phyloP scores from a whole-genome alignment of 2,888 invertebrate species.

The Meteorus colon region DNA sequence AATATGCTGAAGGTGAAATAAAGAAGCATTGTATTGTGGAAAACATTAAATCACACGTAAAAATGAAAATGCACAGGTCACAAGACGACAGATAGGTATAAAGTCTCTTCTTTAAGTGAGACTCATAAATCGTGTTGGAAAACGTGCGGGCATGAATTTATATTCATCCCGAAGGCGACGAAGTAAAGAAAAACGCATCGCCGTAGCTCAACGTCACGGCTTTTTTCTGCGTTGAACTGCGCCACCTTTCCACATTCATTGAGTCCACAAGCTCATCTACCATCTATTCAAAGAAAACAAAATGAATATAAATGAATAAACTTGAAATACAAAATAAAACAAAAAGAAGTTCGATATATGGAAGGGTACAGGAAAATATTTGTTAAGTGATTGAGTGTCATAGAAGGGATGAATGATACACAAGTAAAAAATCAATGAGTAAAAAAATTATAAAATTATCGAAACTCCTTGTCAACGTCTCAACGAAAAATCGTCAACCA shows the following conservation, averaged over 20 bases:
- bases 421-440: too few relatives aligned
- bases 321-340: neutral
- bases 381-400: neutral
- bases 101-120: conserved; percentile 61
- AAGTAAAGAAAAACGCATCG: conserved; percentile 28
- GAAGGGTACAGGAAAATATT: neutral
- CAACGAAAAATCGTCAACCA: too few relatives aligned
- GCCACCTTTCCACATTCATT: neutral
- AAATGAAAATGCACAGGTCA: conserved; percentile 21
- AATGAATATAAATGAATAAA: conserved; percentile 2
- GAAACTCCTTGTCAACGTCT: too few relatives aligned
- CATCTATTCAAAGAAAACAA: neutral
- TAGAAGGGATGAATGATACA: neutral
- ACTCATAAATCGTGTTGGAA: conserved; percentile 58
- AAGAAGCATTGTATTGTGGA: neutral
- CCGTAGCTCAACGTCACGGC: conserved; percentile 23
- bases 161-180: conserved; percentile 36
- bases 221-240: conserved; percentile 5
- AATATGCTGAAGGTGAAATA: neutral
- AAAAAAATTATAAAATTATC: too few relatives aligned
- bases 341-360: neutral
- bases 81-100: conserved; percentile 34
- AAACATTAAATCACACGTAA: conserved; percentile 9
- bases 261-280: conserved; percentile 15
- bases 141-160: conserved; percentile 58